Base-by-base conservation (phyloP, 1,140 invertebrate species). In the Calycopis cecrops region DNA sequence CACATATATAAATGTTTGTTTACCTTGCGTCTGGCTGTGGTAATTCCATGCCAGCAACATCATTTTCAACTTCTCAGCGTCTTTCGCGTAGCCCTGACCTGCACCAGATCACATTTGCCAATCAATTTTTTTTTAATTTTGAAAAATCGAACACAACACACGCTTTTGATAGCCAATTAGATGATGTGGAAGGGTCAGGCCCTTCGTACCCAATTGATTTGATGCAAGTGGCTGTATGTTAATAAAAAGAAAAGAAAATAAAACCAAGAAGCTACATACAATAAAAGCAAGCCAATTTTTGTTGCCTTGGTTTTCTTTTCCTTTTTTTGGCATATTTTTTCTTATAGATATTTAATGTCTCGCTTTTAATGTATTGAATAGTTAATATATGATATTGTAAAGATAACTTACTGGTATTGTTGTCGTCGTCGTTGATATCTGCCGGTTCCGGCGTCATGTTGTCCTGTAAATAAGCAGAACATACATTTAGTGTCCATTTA, bases 31-130 rank as follows among this genome's bases (percentile, higher is more conserved):
- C 89, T 91, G 92, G 90, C 88, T 92, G 87, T 93, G 92, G 88
- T 93, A 93, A 91, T 94, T 94, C 93, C 93, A 94, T 74, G 93
- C 93, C 70, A 94, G 91, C 86, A 94, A 90, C 93, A 94, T 94
- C 89, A 94, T 89, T 90, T 94, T 94, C 88, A 94, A 90, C 89
- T 94, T 94, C 89, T 94, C 93, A 69, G 92, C 92, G 81, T 94
- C 93, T 92, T 94, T 94, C 90, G 93, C 92, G 86, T 89, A 85
- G 86, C 85, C 87, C 69, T 85, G 80, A 85, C 82, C 82, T 88
- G 84, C 82, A 85, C 77, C 84, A 84, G 74, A 85, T 86, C 81
- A 84, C 74, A 87, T 79, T 76, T 63, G 69, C 76, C 73, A 79
- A 79, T 84, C 66, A 84, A 79, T 81, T 76, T 75, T 64, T 80